These are phyloP conservation scores for Noctua janthina DNA, from an alignment of 2,888 invertebrate genomes.

Conservation along the genomic window DNA sequence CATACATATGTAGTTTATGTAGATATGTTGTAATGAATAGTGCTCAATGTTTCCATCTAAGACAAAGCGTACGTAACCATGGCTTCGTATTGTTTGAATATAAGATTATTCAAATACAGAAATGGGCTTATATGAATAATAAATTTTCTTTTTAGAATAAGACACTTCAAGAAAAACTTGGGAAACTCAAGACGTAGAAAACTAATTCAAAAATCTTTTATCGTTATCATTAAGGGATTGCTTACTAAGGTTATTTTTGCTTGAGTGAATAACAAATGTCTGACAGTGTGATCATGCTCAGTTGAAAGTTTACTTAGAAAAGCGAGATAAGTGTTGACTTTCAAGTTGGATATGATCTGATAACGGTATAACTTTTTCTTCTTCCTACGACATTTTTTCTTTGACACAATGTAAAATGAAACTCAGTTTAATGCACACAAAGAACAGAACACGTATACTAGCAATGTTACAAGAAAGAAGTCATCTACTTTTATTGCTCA, in stretches of 20 bases:
- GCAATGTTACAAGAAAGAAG: not conserved
- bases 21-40: not conserved
- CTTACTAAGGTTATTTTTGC: not conserved
- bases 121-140: not conserved
- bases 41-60: slow-evolving; percentile 2
- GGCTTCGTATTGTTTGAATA: not conserved
- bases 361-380: not conserved
- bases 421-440: not conserved
- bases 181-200: not conserved
- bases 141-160: not conserved
- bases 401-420: not conserved
- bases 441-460: not conserved
- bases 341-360: not conserved
- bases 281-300: slow-evolving; percentile 8
- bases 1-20: not conserved
- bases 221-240: slow-evolving; percentile 13
- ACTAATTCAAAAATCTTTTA: slow-evolving; percentile 1
- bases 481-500: not conserved
- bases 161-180: not conserved
- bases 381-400: not conserved
- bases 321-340: slow-evolving; percentile 24
- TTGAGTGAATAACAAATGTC: slow-evolving; percentile 6
- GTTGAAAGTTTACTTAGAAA: slow-evolving; percentile 23
- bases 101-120: not conserved
- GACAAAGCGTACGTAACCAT: not conserved